Conservation (phyloP, 2,888 invertebrate genomes). For the Mongoloraphidia duomilia region DNA sequence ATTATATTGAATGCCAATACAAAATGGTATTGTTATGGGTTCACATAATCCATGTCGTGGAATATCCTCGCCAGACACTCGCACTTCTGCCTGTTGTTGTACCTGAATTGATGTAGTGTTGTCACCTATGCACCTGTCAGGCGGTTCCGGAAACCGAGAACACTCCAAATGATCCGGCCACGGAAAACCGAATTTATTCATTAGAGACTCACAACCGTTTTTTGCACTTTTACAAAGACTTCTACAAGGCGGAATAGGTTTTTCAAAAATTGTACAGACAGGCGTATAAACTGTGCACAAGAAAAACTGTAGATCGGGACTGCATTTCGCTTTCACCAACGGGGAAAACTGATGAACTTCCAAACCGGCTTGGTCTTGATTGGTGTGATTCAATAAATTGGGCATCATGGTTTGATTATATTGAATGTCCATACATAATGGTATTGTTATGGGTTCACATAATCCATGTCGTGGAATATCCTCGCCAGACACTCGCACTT, state of each 20-base stretch:
- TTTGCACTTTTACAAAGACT: conserved; percentile 79
- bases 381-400: conserved; percentile 80
- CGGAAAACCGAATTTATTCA: conserved; percentile 70
- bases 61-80: conserved; percentile 18
- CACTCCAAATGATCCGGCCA: conserved; percentile 90
- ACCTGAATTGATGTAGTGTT: conserved; percentile 55
- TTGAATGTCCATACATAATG: conserved; percentile 78
- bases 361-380: conserved; percentile 86
- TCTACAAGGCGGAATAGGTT: conserved; percentile 79
- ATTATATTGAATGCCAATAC: conserved; percentile 87
- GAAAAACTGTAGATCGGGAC: conserved; percentile 86
- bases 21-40: conserved; percentile 82
- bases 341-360: conserved; percentile 90
- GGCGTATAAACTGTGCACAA: conserved; percentile 92
- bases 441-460: conserved; percentile 89
- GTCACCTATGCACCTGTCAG: conserved; percentile 63
- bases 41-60: conserved; percentile 84
- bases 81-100: conserved; percentile 23
- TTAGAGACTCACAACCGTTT: conserved; percentile 69
- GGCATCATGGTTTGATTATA: conserved; percentile 97
- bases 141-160: conserved; percentile 64
- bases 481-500: conserved; percentile 11
- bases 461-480: conserved; percentile 60
- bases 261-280: conserved; percentile 84
- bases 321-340: conserved; percentile 87